Percentiles rank a stretch among this genome's conserved stretches.
phyloP scores from a whole-genome alignment of 2,797 vertebrate species.

The Rhynchotus rufescens region DNA sequence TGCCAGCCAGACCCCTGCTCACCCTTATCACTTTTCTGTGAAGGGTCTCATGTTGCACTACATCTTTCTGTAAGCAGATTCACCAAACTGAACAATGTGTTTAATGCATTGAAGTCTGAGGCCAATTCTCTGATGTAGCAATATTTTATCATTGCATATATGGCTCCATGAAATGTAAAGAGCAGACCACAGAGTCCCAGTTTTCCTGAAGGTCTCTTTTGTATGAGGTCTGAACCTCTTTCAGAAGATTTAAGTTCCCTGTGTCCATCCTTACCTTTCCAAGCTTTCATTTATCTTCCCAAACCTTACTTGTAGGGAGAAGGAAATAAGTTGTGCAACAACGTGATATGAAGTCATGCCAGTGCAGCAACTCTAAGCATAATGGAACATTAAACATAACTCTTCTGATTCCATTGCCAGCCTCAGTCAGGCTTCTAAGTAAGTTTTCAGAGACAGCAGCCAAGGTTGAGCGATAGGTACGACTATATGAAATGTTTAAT shows the following conservation, averaged over 20 bases:
- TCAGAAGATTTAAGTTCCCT: neutral
- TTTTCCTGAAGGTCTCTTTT: neutral
- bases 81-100: neutral
- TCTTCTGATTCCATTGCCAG: neutral
- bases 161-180: neutral
- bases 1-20: neutral
- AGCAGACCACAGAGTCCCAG: neutral
- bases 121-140: neutral
- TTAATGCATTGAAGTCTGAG: neutral
- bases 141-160: neutral
- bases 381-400: neutral
- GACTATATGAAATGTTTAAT: neutral
- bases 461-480: neutral
- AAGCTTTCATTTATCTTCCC: neutral
- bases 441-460: neutral
- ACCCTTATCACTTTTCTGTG: neutral
- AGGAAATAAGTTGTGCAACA: neutral
- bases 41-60: neutral
- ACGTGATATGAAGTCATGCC: neutral
- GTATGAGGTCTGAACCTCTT: neutral
- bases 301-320: neutral
- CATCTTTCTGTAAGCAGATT: neutral
- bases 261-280: fast-evolving
- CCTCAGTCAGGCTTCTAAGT: neutral
- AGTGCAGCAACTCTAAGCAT: neutral